These are phyloP conservation scores for Euschistus heros DNA, from an alignment of 1,140 invertebrate species.

Conservation along the genomic window DNA sequence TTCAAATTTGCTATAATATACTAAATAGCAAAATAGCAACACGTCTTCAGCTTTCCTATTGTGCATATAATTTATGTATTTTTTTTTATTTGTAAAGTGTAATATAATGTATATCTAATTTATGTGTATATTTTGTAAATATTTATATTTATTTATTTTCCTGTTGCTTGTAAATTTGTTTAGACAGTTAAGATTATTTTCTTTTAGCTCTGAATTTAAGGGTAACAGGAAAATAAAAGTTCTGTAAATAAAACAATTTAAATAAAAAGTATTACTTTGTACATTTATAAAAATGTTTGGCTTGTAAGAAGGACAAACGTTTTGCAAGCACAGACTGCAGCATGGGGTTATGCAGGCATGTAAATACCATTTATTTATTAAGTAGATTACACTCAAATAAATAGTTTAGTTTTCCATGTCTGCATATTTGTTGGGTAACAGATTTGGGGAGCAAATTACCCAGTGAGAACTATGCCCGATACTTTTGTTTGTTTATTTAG, in stretches of 20 bases:
- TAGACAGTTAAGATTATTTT: too few relatives aligned
- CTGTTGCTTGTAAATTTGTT: neutral
- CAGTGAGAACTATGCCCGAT: too few relatives aligned
- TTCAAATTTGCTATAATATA: slow-evolving; percentile 4
- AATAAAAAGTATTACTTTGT: too few relatives aligned
- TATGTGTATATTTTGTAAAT: slow-evolving; percentile 10
- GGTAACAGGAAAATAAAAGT: too few relatives aligned
- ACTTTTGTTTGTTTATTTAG: too few relatives aligned
- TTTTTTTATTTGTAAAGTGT: slow-evolving; percentile 12
- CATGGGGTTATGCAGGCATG: slow-evolving; percentile 28
- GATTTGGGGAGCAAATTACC: neutral
- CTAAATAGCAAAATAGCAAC: slow-evolving; percentile 23
- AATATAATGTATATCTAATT: slow-evolving; percentile 20
- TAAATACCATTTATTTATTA: slow-evolving; percentile 9
- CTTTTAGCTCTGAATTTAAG: too few relatives aligned
- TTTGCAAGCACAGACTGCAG: slow-evolving; percentile 31
- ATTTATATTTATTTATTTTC: slow-evolving; percentile 1
- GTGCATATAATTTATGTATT: slow-evolving; percentile 12
- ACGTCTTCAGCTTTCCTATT: slow-evolving; percentile 18
- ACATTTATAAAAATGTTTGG: slow-evolving; percentile 9
- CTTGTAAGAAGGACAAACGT: slow-evolving; percentile 29
- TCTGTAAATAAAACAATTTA: too few relatives aligned
- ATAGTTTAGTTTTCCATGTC: slow-evolving; percentile 13
- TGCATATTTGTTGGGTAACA: slow-evolving; percentile 11
- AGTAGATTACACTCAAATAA: neutral